These are phyloP conservation scores for Zele albiditarsus DNA, from an alignment of 2,888 invertebrate species.

Conservation along the genomic window DNA sequence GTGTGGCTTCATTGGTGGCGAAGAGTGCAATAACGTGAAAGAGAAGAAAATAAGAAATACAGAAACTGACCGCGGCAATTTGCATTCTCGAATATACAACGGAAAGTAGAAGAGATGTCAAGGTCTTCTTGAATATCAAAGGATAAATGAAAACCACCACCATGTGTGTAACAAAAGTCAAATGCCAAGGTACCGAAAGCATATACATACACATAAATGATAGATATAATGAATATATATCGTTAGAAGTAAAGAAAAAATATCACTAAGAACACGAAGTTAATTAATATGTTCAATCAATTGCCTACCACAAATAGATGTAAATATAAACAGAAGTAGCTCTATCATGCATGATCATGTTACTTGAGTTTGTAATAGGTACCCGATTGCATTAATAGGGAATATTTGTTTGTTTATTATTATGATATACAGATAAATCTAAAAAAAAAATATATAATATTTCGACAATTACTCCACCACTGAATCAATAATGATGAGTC, in stretches of 20 bases:
- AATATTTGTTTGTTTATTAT: no score
- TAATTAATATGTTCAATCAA: slow-evolving; percentile 3
- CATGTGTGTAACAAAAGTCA: neutral
- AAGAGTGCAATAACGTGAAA: neutral
- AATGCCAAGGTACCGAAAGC: neutral
- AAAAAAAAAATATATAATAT: no score
- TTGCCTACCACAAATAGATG: no score
- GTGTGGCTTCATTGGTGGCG: slow-evolving; percentile 3
- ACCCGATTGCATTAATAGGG: no score
- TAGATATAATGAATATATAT: neutral
- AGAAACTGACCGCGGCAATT: slow-evolving; percentile 22
- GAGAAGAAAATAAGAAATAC: neutral
- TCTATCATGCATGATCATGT: no score
- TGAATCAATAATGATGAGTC: no score
- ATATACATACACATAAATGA: no score
- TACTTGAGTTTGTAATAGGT: no score
- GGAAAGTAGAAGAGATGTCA: slow-evolving; percentile 36
- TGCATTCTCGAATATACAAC: slow-evolving; percentile 33
- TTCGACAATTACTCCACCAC: no score
- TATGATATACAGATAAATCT: no score
- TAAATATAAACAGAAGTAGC: no score
- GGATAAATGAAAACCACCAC: slow-evolving; percentile 3
- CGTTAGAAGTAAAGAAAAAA: neutral
- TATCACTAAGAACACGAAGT: neutral
- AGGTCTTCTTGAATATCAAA: slow-evolving; percentile 24